Evolutionary conservation across 2,888 invertebrate species (phyloP), one percentile per base, ranked within the genome.

Genomic region (Drosophila cracens): DNA sequence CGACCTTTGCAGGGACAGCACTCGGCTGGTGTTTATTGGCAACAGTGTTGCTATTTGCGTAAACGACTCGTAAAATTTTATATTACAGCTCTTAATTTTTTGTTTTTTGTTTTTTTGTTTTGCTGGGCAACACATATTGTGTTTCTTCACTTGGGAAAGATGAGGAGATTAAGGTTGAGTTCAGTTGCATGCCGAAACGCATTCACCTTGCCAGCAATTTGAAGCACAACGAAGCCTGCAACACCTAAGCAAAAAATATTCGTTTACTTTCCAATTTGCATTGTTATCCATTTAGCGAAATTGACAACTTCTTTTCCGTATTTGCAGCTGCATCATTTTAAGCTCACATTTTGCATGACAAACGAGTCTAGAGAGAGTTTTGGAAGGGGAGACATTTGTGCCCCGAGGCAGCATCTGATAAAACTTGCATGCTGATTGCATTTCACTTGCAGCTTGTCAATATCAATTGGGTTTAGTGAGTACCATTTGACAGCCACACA

Each of bases 21-120:
- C 48, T 53, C 46, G 43, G 65, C 58, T 72, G 63, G 79, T 74
- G 80, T 82, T 87, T 89, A 87, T 80, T 83, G 85, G 87, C 89
- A 87, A 87, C 85, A 85, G 83, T 85, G 89, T 87, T 87, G 85
- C 89, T 78, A 87, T 89, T 89, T 87, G 83, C 89, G 89, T 89
- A 87, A 87, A 83, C 89, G 89, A 89, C 76, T 87, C 87, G 85
- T 87, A 87, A 87, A 89, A 87, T 85, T 89, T 87, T 88, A 87
- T 87, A 86, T 74, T 78, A 73, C 76, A 67, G 81, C 75, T 68
- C 70, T 65, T 81, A 46, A 53, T 36, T 36, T 70, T 57, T 66
- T 64, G 64, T 69, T 46, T 34, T 18, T 10, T 53, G 38, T n/a
- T 34, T n/a, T 25, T 31, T 53, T 29, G 33, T 56, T 52, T 36